A percentile compares a stretch with the other conserved stretches of the same genome.
Evolutionary conservation across 2,888 invertebrate genomes (phyloP).

Genomic region (Embidobia sp.): DNA sequence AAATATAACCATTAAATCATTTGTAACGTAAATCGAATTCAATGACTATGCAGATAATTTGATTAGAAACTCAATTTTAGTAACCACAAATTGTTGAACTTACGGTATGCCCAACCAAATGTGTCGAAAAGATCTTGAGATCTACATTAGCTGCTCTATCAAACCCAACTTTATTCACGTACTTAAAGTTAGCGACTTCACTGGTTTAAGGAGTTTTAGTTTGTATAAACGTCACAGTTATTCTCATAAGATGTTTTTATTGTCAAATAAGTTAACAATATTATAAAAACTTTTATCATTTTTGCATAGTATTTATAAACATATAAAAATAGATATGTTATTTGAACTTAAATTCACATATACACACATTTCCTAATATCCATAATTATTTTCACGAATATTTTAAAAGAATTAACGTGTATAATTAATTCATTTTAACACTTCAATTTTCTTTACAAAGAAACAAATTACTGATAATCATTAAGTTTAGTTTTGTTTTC

Average conservation of each 20-base stretch:
- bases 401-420: too few relatives aligned
- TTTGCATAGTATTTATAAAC: too few relatives aligned
- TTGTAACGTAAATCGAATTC: slow-evolving; percentile 6
- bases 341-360: too few relatives aligned
- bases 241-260: not conserved
- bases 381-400: too few relatives aligned
- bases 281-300: not conserved
- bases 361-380: too few relatives aligned
- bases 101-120: slow-evolving; percentile 18
- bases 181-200: slow-evolving; percentile 11
- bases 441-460: too few relatives aligned
- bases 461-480: too few relatives aligned
- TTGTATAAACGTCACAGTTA: not conserved
- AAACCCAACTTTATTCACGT: slow-evolving; percentile 13
- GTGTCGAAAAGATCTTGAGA: slow-evolving; percentile 25
- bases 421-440: too few relatives aligned
- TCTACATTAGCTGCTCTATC: slow-evolving; percentile 8
- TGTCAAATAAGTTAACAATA: not conserved
- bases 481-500: too few relatives aligned
- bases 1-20: slow-evolving; percentile 6
- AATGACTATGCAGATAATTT: slow-evolving; percentile 20
- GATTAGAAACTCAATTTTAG: slow-evolving; percentile 22
- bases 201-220: slow-evolving; percentile 1
- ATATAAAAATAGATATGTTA: too few relatives aligned
- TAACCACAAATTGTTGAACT: slow-evolving; percentile 24